phyloP scores from a whole-genome alignment of 2,113 vertebrate genomes.

The Centropristis striata region DNA sequence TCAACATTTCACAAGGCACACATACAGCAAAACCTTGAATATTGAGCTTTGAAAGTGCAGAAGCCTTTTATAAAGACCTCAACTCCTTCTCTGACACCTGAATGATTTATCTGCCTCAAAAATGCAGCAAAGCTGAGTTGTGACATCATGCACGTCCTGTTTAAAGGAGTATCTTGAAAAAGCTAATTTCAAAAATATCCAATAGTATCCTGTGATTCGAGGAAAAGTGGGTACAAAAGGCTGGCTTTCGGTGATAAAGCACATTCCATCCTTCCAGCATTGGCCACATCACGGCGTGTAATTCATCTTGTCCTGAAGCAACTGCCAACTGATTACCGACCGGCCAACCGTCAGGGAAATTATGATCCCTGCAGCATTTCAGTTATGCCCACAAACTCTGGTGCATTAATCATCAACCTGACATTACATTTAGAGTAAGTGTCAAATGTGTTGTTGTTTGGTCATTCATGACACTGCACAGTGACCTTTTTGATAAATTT shows the following conservation, averaged over 20 bases:
- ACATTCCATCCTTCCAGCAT: background rate
- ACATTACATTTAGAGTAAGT: background rate
- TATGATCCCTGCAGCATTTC: conserved; percentile 14
- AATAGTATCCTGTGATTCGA: background rate
- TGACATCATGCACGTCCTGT: background rate
- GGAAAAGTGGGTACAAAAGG: background rate
- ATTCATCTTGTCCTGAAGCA: conserved; percentile 9
- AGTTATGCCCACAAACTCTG: background rate
- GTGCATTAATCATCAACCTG: conserved; percentile 3
- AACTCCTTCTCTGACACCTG: background rate
- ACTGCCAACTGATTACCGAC: background rate
- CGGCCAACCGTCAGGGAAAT: background rate
- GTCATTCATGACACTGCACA: background rate
- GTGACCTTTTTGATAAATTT: background rate
- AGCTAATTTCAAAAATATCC: conserved; percentile 4
- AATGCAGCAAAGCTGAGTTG: background rate
- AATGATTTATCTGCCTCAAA: background rate
- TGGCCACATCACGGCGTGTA: background rate
- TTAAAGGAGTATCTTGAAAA: background rate
- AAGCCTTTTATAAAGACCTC: background rate
- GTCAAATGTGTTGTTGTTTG: conserved; percentile 2
- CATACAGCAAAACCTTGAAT: background rate
- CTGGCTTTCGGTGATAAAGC: conserved; percentile 2
- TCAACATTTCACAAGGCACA: background rate
- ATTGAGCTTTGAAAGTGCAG: background rate